These are phyloP conservation scores for Yponomeuta sedellus DNA, from an alignment of 2,888 invertebrate species.

Conservation along the genomic window DNA sequence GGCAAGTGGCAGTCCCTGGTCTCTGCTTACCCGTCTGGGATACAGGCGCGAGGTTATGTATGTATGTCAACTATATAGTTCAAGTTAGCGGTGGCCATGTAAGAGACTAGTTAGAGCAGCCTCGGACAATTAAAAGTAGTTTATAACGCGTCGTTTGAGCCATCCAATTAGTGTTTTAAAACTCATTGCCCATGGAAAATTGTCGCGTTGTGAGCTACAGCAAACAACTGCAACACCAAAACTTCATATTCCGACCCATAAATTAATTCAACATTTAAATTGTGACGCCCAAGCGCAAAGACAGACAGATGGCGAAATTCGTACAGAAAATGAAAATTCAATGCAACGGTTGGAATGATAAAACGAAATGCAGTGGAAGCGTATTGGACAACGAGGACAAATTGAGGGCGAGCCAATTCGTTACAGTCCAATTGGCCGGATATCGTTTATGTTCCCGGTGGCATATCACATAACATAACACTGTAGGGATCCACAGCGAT, in stretches of 20 bases:
- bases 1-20: no score
- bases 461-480: constrained; percentile 38
- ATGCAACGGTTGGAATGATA: constrained; percentile 26
- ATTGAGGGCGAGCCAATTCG: constrained; percentile 74
- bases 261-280: background rate
- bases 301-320: background rate
- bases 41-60: no score
- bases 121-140: no score
- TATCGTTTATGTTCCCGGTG: constrained; percentile 68
- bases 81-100: no score
- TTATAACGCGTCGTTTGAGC: no score
- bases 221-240: background rate
- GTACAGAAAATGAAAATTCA: constrained; percentile 5
- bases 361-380: constrained; percentile 67
- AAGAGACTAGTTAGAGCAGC: no score
- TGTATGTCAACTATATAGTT: no score
- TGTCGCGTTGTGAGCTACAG: background rate
- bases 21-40: no score
- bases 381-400: constrained; percentile 54
- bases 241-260: background rate
- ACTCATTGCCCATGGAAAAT: no score
- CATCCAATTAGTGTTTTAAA: no score
- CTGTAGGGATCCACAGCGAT: background rate
- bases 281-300: background rate
- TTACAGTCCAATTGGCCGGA: constrained; percentile 73